These are phyloP conservation scores for Parazoanthus swiftii DNA, from an alignment of 92 coral and sea anemone species.

Conservation along the genomic window DNA sequence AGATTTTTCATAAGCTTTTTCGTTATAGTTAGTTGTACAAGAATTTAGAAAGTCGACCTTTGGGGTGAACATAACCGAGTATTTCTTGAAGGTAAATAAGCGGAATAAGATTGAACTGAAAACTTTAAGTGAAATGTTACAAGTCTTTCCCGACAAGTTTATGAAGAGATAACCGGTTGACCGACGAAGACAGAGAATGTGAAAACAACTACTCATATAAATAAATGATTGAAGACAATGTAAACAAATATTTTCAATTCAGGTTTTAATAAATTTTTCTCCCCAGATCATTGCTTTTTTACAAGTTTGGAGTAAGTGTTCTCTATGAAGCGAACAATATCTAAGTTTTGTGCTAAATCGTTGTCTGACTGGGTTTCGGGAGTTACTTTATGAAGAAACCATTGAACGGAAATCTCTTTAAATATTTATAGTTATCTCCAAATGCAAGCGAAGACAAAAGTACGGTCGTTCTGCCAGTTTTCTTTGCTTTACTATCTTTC, in stretches of 20 bases:
- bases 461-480: not conserved
- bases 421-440: constrained; percentile 22
- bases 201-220: constrained; percentile 12
- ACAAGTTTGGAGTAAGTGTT: not conserved
- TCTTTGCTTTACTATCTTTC: not conserved
- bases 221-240: constrained; percentile 6
- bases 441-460: constrained; percentile 13
- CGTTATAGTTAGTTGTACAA: not conserved
- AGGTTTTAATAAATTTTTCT: not conserved
- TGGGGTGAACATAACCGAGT: not conserved
- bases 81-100: not conserved
- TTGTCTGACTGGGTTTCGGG: not conserved
- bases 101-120: not conserved
- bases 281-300: not conserved
- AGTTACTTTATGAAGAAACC: constrained; percentile 1
- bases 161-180: not conserved
- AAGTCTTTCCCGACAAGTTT: constrained; percentile 3
- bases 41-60: not conserved
- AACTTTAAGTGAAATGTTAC: not conserved
- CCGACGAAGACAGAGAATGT: not conserved
- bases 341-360: too few relatives aligned
- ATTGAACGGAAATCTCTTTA: not conserved
- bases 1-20: too few relatives aligned
- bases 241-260: not conserved
- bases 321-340: not conserved